Evolutionary conservation across 1,140 invertebrate species (phyloP).

Genomic region (Lethrus apterus): DNA sequence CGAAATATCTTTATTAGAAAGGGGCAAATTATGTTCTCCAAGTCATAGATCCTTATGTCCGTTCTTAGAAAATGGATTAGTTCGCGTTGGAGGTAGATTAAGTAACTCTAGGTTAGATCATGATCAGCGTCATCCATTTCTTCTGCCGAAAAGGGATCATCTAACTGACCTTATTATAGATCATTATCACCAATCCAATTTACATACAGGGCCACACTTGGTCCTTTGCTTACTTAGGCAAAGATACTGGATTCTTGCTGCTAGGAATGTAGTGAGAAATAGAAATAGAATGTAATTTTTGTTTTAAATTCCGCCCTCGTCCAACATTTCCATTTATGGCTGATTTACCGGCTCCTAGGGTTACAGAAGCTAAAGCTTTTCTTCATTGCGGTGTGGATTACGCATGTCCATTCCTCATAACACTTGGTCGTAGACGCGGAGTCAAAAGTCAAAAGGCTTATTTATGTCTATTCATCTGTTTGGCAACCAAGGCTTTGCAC

Average conservation of each 20-base stretch:
- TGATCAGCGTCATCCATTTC: background rate
- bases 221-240: constrained; percentile 25
- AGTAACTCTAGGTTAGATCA: background rate
- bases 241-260: constrained; percentile 30
- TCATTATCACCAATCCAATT: background rate
- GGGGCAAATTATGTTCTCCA: constrained; percentile 26
- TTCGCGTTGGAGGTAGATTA: constrained; percentile 1
- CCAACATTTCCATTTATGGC: constrained; percentile 32
- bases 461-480: constrained; percentile 22
- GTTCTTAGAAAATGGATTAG: background rate
- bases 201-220: constrained; percentile 37
- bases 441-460: constrained; percentile 24
- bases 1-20: too few relatives aligned
- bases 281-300: constrained; percentile 28
- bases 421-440: background rate
- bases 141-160: background rate
- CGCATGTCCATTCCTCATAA: constrained; percentile 6
- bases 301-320: constrained; percentile 27
- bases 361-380: constrained; percentile 24
- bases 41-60: background rate
- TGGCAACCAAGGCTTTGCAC: constrained; percentile 25
- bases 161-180: background rate
- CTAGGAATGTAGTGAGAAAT: constrained; percentile 22
- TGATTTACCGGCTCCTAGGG: constrained; percentile 30
- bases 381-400: constrained; percentile 30